Evolutionary conservation across 2,113 vertebrate genomes (phyloP).

Genomic region (Microtus pennsylvanicus): DNA sequence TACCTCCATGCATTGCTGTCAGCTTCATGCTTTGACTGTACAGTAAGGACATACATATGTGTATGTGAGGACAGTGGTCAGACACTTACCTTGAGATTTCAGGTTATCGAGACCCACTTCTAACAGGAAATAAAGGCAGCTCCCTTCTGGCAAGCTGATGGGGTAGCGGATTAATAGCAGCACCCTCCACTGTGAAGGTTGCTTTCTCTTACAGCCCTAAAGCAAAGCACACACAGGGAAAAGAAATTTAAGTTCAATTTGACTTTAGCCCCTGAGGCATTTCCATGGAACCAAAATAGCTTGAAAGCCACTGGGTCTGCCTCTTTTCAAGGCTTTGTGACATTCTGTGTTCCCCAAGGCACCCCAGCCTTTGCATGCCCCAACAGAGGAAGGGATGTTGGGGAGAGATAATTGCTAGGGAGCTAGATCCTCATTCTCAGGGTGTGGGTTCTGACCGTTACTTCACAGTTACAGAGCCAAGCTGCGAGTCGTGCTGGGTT

Average conservation of each 20-base stretch:
- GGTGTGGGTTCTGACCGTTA: background rate
- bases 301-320: background rate
- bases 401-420: background rate
- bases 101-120: background rate
- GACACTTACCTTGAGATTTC: background rate
- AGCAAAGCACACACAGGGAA: background rate
- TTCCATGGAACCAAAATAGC: background rate
- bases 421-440: background rate
- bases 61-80: background rate
- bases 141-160: background rate
- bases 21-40: background rate
- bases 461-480: background rate
- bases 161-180: background rate
- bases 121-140: background rate
- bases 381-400: background rate
- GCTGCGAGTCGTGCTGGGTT: background rate
- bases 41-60: background rate
- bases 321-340: background rate
- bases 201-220: conserved; percentile 23
- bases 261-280: background rate
- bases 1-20: fast-evolving
- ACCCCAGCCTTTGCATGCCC: background rate
- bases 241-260: background rate
- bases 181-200: background rate
- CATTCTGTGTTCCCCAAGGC: background rate